Evolutionary conservation across 2,888 invertebrate species (phyloP).

Genomic region (Pseudolycoriella hygida): DNA sequence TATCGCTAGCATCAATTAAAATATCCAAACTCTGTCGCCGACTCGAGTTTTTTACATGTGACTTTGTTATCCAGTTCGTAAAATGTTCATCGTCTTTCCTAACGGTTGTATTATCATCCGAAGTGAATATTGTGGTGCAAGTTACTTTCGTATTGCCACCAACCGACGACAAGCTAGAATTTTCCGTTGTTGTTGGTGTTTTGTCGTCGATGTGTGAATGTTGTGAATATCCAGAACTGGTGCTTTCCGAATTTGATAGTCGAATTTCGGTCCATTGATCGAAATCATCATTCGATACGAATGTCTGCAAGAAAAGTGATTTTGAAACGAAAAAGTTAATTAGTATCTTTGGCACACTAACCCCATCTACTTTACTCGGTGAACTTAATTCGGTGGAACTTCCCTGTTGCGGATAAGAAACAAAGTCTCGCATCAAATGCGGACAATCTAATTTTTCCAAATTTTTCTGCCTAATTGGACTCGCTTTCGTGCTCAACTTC

Average conservation of each 20-base stretch:
- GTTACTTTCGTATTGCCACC: conserved; percentile 1
- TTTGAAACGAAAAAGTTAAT: too few relatives aligned
- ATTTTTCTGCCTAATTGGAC: conserved; percentile 20
- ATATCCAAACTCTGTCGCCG: conserved; percentile 61
- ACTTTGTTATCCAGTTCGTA: conserved; percentile 16
- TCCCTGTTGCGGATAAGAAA: not conserved
- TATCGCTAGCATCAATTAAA: conserved; percentile 58
- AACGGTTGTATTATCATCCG: conserved; percentile 2
- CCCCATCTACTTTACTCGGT: too few relatives aligned
- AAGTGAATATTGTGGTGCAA: not conserved
- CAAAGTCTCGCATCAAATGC: conserved; percentile 24
- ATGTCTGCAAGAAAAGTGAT: conserved; percentile 3
- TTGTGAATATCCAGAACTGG: conserved; percentile 26
- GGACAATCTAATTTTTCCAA: conserved; percentile 26
- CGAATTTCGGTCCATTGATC: conserved; percentile 30
- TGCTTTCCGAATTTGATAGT: conserved; percentile 26
- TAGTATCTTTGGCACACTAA: too few relatives aligned
- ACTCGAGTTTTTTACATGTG: conserved; percentile 29
- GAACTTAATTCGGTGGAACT: not conserved
- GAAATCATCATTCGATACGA: conserved; percentile 19
- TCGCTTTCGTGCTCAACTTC: conserved; percentile 21
- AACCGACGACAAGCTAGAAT: conserved; percentile 11
- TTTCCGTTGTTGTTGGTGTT: conserved; percentile 22
- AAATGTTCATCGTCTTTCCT: conserved; percentile 17
- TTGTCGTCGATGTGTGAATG: conserved; percentile 14